Base-by-base conservation (phyloP, 2,888 invertebrate genomes). In the Thymelicus acteon region DNA sequence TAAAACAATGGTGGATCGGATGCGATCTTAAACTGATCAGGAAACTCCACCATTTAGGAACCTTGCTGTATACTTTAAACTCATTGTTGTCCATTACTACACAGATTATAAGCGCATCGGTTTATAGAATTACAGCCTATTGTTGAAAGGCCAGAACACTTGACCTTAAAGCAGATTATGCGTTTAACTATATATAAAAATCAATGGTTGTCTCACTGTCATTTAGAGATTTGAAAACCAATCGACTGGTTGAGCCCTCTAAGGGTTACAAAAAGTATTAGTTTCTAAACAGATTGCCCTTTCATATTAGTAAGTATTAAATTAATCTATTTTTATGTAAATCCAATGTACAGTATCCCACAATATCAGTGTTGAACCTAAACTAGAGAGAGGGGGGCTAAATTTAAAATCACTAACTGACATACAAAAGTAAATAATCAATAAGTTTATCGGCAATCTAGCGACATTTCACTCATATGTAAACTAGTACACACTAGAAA, bases 401-500 rank as follows among this genome's bases (percentile, higher is more conserved):
- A 7, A 44, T 44, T 44, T 44, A 44, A 8, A 10, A 44, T 4
- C 44, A 12, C 1, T 3, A 10, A 44, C 44, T 44, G 44, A 44
- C 44, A 12, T 44, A 44, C 44, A 44, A 44, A 40, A 44, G 44
- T 44, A 44, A 44, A 12, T 44, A 44, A 44, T 44, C 44, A 44
- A 52, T 8, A 52, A 52, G 12, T 12, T 19, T n/a, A 52, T 52
- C 15, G 49, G 7, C 49, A 19, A 19, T 52, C 15, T 15, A 52
- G 49, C 19, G 19, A 19, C 19, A 52, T 52, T 52, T 52, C 49
- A 19, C 19, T 52, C 15, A 15, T 52, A 52, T 8, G 19, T 52
- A 52, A 52, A 57, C 31, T 57, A 31, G 57, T 31, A 57, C 57
- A 13, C 40, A 15, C 44, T 54, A 68, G 67, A 61, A 52, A 60